Conservation (phyloP, 2,113 vertebrate genomes). For the Erythrolamprus reginae region DNA sequence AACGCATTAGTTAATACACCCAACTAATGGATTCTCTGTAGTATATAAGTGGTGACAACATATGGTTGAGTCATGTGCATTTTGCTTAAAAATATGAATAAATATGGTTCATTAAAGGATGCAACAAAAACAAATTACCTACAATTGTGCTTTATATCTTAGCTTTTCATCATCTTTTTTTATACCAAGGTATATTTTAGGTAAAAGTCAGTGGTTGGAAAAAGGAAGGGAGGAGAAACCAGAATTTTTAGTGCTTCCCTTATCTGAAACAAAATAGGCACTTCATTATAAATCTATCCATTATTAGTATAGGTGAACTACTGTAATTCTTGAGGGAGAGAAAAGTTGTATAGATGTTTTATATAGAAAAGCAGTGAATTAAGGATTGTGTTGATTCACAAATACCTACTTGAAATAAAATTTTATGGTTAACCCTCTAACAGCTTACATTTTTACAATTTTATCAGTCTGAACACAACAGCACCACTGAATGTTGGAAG, state of each 20-base stretch:
- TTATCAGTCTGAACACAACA: constrained; percentile 42
- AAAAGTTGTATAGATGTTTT: constrained; percentile 35
- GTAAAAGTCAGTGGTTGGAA: not conserved
- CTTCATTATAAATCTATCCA: not conserved
- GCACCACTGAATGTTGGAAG: constrained; percentile 15
- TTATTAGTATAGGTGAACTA: constrained; percentile 22
- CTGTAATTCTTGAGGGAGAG: not conserved
- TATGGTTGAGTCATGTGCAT: not conserved
- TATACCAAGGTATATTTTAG: not conserved
- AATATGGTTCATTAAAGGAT: constrained; percentile 1
- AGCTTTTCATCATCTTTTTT: constrained; percentile 4
- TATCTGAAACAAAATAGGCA: not conserved
- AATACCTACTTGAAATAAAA: constrained; percentile 47
- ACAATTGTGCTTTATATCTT: constrained; percentile 1
- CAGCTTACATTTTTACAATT: constrained; percentile 25
- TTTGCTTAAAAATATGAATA: not conserved
- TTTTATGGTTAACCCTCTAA: constrained; percentile 42
- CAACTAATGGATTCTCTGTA: not conserved
- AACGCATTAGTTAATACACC: not conserved
- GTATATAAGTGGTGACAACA: not conserved
- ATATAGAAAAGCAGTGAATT: constrained; percentile 33
- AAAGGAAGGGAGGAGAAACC: not conserved
- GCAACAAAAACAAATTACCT: not conserved
- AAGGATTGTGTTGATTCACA: constrained; percentile 36
- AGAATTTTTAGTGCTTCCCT: not conserved